Conservation (phyloP, 1,140 invertebrate species). For the Tetramorium simillimum region DNA sequence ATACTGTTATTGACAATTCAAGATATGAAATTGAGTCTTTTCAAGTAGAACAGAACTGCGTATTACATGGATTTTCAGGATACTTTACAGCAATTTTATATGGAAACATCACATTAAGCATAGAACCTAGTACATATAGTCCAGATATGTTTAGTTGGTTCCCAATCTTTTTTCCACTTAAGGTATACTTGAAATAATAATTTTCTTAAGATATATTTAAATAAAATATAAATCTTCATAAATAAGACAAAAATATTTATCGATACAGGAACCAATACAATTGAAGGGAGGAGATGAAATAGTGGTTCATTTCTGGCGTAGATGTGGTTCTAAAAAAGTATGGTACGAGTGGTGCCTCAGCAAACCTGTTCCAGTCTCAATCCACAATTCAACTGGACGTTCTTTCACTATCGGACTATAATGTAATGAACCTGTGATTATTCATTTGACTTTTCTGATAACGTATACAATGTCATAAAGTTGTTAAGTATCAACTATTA, state of each 20-base stretch:
- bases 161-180: constrained; percentile 96
- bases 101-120: constrained; percentile 94
- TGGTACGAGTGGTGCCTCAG: constrained; percentile 98
- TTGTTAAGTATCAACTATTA: constrained; percentile 6
- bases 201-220: background rate
- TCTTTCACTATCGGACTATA: constrained; percentile 90
- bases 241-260: constrained; percentile 31
- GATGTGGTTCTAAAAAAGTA: constrained; percentile 91
- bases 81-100: constrained; percentile 97
- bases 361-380: constrained; percentile 87
- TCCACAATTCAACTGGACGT: constrained; percentile 94
- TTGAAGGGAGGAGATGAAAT: constrained; percentile 90
- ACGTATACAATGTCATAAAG: background rate
- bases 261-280: constrained; percentile 90
- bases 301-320: constrained; percentile 95
- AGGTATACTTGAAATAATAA: constrained; percentile 85
- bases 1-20: constrained; percentile 89
- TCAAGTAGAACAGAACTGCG: constrained; percentile 89
- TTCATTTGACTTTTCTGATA: background rate
- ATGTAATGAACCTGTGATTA: constrained; percentile 52
- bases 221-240: background rate
- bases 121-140: constrained; percentile 94
- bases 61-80: constrained; percentile 97
- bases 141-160: constrained; percentile 99
- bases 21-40: constrained; percentile 91